Percentiles rank a stretch among this genome's conserved stretches.
phyloP scores from a whole-genome alignment of 64 coral and sea anemone genomes.

The Porites lutea region DNA sequence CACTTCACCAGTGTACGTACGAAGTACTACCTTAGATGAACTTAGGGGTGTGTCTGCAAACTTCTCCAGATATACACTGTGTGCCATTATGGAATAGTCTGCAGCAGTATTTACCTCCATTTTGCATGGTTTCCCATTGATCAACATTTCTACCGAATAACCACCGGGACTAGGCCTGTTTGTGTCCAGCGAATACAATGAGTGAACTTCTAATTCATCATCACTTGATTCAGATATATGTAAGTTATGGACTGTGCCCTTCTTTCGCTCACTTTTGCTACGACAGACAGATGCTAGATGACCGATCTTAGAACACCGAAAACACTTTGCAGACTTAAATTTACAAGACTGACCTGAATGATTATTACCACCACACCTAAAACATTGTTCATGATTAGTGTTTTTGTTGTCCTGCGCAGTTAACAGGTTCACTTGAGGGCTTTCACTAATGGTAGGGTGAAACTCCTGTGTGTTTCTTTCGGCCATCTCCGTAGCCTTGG shows the following conservation, averaged over 20 bases:
- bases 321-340: slow-evolving; percentile 24
- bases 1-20: slow-evolving; percentile 53
- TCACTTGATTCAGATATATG: not conserved
- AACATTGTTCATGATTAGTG: not conserved
- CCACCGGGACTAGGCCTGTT: not conserved
- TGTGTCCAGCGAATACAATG: not conserved
- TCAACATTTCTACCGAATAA: slow-evolving; percentile 6
- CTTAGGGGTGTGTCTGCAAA: slow-evolving; percentile 42
- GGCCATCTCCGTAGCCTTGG: slow-evolving; percentile 73
- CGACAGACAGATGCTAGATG: slow-evolving; percentile 31
- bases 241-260: slow-evolving; percentile 4
- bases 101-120: slow-evolving; percentile 36
- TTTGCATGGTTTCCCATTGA: not conserved
- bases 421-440: not conserved
- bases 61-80: slow-evolving; percentile 40
- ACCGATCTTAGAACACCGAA: slow-evolving; percentile 28
- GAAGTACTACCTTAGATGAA: slow-evolving; percentile 22
- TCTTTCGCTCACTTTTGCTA: not conserved
- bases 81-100: not conserved
- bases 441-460: slow-evolving; percentile 36
- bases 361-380: too few relatives aligned
- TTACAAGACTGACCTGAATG: slow-evolving; percentile 8
- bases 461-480: slow-evolving; percentile 72
- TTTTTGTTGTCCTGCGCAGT: not conserved
- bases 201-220: slow-evolving; percentile 27